Evolutionary conservation across 2,113 vertebrate species (phyloP).

Genomic region (Zosterops hypoxanthus): DNA sequence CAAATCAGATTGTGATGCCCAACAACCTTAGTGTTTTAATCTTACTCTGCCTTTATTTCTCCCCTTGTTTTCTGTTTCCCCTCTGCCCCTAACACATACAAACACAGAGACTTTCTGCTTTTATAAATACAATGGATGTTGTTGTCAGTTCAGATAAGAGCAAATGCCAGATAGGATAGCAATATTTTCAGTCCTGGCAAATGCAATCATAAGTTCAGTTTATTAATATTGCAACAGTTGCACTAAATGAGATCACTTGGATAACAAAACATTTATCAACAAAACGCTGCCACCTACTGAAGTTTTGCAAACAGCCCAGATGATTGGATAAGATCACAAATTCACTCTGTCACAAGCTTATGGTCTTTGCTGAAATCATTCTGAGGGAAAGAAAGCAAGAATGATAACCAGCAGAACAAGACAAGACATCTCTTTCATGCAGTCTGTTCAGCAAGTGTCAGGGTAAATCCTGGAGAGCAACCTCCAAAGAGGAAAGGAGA

Average conservation of each 20-base stretch:
- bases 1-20: background rate
- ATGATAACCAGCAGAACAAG: conserved; percentile 72
- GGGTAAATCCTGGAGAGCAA: conserved; percentile 55
- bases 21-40: background rate
- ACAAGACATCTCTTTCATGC: conserved; percentile 67
- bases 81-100: conserved; percentile 11
- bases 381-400: conserved; percentile 40
- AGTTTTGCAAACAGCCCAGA: conserved; percentile 82
- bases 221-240: conserved; percentile 86
- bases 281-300: conserved; percentile 87
- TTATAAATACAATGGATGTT: conserved; percentile 67
- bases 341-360: conserved; percentile 79
- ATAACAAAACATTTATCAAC: conserved; percentile 86
- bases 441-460: conserved; percentile 65
- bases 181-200: conserved; percentile 78
- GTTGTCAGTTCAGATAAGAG: conserved; percentile 81
- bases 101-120: conserved; percentile 11
- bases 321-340: conserved; percentile 83
- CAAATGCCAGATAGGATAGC: conserved; percentile 73
- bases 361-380: conserved; percentile 74
- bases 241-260: conserved; percentile 82
- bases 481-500: background rate
- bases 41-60: background rate
- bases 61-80: background rate
- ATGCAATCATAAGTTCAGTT: conserved; percentile 80